These are phyloP conservation scores for Lophius americanus DNA, from an alignment of 2,797 vertebrate species.

Conservation along the genomic window DNA sequence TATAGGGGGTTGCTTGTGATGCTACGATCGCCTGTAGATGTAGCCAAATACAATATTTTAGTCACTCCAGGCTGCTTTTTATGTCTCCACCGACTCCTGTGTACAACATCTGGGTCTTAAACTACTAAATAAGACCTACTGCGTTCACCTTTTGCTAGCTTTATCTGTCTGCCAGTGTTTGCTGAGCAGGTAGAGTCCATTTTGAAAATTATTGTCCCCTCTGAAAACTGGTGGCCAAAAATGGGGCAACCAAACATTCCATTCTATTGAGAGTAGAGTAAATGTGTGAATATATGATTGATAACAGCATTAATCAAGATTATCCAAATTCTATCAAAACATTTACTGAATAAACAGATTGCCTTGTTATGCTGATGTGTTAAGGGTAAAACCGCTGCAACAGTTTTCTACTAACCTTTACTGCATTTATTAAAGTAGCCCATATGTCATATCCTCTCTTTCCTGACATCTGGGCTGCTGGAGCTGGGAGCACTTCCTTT, in stretches of 20 bases:
- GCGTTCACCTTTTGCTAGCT: background rate
- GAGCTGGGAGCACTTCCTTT: conserved; percentile 43
- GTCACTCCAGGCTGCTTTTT: background rate
- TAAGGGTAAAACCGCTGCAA: background rate
- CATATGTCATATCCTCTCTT: conserved; percentile 35
- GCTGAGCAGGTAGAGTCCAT: background rate
- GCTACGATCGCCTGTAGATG: no score
- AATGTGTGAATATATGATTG: background rate
- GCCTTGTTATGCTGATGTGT: background rate
- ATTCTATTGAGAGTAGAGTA: no score
- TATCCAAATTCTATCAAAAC: background rate
- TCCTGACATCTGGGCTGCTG: conserved; percentile 66
- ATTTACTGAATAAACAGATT: accelerated
- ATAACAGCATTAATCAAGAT: background rate
- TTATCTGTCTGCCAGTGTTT: no score
- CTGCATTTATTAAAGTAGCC: conserved; percentile 34
- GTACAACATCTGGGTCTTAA: background rate
- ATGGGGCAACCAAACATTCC: background rate
- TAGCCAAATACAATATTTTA: background rate
- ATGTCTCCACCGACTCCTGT: background rate
- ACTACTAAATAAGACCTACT: background rate
- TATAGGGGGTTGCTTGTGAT: no score
- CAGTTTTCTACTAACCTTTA: conserved; percentile 16
- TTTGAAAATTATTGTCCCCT: background rate
- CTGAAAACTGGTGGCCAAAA: background rate